Evolutionary conservation across 2,797 vertebrate genomes (phyloP), one percentile per base, ranked within the genome.

Genomic region (Manis pentadactyla): DNA sequence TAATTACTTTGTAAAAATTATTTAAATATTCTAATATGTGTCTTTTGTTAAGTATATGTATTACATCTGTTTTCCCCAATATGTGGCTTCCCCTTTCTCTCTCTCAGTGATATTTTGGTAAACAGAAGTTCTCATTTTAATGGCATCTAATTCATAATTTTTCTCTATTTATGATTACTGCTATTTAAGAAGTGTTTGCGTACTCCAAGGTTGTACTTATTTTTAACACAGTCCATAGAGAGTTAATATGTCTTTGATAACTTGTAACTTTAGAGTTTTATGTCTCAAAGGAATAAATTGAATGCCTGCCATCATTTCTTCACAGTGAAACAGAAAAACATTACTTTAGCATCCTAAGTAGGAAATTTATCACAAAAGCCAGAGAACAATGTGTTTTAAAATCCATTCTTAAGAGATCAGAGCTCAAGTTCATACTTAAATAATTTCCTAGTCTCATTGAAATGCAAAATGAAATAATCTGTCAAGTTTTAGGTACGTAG

Each of bases 251-350:
- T 46, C 55, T 93, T 93, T 63, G 51, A 59, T 51, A 88, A 29
- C 17, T 39, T 77, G 17, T 75, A 57, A 64, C 19, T 81, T 79
- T 55, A 49, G 14, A 75, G 15, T 87, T 89, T 2, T 61, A 6
- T 79, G 12, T 88, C 27, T 91, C 46, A 7, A 39, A 31, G 25
- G 64, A 91, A 25, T 93, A 78, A 64, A 73, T 73, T 83, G 23
- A 95, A 71, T 91, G n/a, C 13, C 15, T 64, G 25, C 25, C 29
- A 10, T 84, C 46, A 69, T 93, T 89, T 95, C 77, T 91, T n/a
- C 34, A 17, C 19, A n/a, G n/a, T 77, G 55, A 86, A 83, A 91
- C 4, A 37, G 37, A 90, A 91, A 77, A 83, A 2, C 37, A 88
- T 14, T 75, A 57, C 29, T 73, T 57, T 14, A 37, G 27, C 79